Evolutionary conservation across 2,797 vertebrate species (phyloP).

Genomic region (Melopsittacus undulatus): DNA sequence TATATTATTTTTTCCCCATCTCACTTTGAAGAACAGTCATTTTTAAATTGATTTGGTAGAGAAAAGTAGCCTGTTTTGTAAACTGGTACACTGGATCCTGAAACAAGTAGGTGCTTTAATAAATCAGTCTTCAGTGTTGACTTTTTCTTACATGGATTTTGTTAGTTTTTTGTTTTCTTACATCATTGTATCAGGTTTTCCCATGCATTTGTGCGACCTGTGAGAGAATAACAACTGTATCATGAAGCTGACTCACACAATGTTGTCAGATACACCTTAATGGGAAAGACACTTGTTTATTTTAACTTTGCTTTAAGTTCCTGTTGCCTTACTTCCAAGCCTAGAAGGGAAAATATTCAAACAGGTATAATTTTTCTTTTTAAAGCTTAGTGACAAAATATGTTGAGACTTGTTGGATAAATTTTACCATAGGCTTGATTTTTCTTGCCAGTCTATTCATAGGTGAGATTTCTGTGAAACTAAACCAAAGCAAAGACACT

Average conservation of each 20-base stretch:
- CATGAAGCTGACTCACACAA: not conserved
- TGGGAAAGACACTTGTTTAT: not conserved
- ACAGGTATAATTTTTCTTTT: not conserved
- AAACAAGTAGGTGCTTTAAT: not conserved
- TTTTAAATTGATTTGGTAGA: not conserved
- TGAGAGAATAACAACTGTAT: not conserved
- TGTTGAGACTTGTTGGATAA: not conserved
- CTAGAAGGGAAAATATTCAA: not conserved
- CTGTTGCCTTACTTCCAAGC: not conserved
- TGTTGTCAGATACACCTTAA: not conserved
- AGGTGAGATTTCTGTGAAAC: constrained; percentile 18
- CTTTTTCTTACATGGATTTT: not conserved
- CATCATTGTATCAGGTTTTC: not conserved
- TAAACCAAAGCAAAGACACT: not conserved
- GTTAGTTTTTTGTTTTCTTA: not conserved
- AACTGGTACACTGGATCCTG: not conserved
- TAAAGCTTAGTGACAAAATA: not conserved
- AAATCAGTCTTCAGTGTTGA: not conserved
- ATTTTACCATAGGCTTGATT: not conserved
- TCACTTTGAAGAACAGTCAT: not conserved
- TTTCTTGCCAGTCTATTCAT: not conserved
- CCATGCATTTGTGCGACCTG: not conserved
- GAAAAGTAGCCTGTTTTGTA: not conserved
- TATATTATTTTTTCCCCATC: not conserved
- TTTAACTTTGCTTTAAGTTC: not conserved